Conservation (phyloP, 1,140 invertebrate genomes). For the Apis laboriosa region DNA sequence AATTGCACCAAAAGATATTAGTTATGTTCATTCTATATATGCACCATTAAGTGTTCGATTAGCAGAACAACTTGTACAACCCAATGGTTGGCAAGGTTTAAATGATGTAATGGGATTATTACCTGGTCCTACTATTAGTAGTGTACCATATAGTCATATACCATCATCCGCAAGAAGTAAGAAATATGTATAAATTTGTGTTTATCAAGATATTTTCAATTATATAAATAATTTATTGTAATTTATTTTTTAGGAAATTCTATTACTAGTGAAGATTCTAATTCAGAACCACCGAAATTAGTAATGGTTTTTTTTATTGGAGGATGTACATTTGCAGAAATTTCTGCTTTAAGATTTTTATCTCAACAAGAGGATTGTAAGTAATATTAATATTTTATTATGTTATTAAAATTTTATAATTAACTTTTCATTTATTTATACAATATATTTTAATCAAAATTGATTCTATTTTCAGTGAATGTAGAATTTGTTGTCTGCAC, state of each 20-base stretch:
- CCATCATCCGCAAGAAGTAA: conserved; percentile 81
- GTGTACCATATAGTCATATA: conserved; percentile 53
- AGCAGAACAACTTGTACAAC: conserved; percentile 91
- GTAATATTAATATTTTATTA: conserved; percentile 59
- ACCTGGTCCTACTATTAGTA: conserved; percentile 83
- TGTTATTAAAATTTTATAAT: background rate
- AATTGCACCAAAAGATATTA: conserved; percentile 92
- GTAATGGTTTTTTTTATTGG: conserved; percentile 98
- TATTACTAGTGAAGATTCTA: conserved; percentile 85
- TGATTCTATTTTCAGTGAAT: conserved; percentile 84
- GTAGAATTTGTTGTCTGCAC: conserved; percentile 96
- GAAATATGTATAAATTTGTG: background rate
- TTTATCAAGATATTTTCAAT: background rate
- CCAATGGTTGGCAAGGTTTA: conserved; percentile 90
- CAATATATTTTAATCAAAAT: conserved; percentile 24
- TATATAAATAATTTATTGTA: background rate
- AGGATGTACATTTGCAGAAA: conserved; percentile 97
- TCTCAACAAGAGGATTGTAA: conserved; percentile 94
- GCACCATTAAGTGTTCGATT: conserved; percentile 95
- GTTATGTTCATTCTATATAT: conserved; percentile 96
- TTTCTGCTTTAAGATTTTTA: conserved; percentile 95
- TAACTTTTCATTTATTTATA: background rate
- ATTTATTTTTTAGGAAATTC: conserved; percentile 79
- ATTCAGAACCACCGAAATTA: conserved; percentile 87
- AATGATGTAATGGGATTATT: conserved; percentile 85